phyloP scores from a whole-genome alignment of 2,888 invertebrate genomes.

The Conus canariensis region DNA sequence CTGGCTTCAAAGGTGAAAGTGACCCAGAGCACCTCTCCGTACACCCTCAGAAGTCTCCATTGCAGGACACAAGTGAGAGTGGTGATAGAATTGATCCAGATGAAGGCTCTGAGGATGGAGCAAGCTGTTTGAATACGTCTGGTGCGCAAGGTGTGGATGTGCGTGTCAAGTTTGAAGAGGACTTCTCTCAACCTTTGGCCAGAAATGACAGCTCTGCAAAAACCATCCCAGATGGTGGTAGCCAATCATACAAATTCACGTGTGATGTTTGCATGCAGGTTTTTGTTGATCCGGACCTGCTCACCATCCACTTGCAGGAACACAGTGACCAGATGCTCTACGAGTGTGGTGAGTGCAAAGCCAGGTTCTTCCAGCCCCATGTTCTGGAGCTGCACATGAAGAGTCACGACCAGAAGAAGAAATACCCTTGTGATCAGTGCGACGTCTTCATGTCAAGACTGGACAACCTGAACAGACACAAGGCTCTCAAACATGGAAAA shows the following conservation, averaged over 20 bases:
- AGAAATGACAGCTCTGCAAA: neutral
- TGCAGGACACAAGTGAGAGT: neutral
- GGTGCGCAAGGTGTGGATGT: neutral
- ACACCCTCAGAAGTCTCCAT: neutral
- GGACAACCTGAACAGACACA: conserved; percentile 14
- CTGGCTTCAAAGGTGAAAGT: neutral
- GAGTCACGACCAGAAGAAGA: neutral
- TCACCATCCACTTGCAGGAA: neutral
- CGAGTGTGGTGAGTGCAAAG: neutral
- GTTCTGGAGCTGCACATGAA: conserved; percentile 1
- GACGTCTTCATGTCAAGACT: neutral
- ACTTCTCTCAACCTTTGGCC: neutral
- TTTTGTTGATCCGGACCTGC: neutral
- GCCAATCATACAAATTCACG: neutral
- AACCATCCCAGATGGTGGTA: neutral
- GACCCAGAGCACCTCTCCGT: neutral
- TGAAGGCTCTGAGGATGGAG: neutral
- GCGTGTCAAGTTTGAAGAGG: neutral
- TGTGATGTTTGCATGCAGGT: neutral
- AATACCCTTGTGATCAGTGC: conserved; percentile 21
- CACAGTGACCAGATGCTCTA: conserved; percentile 13
- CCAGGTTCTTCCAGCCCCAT: neutral
- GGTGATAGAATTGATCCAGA: neutral
- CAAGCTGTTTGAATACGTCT: neutral
- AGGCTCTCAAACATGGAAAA: neutral